These are phyloP conservation scores for Thymelicus acteon DNA, from an alignment of 2,888 invertebrate species.

Conservation along the genomic window DNA sequence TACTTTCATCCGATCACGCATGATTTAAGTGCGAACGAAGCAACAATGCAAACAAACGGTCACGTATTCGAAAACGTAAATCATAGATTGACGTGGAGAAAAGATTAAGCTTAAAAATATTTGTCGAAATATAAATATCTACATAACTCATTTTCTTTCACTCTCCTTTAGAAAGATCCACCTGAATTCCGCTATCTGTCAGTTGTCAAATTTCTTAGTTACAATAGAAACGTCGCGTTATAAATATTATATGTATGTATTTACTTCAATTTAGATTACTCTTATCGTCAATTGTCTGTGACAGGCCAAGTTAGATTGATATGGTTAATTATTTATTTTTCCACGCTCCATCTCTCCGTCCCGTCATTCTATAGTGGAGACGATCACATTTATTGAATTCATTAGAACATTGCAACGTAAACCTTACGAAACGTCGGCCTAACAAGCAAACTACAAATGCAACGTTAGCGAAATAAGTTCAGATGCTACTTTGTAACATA, in stretches of 20 bases:
- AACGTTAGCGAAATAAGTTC: slow-evolving; percentile 12
- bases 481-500: slow-evolving; percentile 22
- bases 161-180: too few species aligned
- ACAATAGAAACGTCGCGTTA: too few species aligned
- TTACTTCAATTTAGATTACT: too few species aligned
- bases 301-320: not conserved
- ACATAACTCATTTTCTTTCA: too few species aligned
- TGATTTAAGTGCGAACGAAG: slow-evolving; percentile 76
- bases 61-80: slow-evolving; percentile 49
- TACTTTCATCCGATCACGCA: slow-evolving; percentile 78
- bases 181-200: too few species aligned
- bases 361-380: not conserved
- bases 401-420: slow-evolving; percentile 25
- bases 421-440: slow-evolving; percentile 16
- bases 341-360: not conserved
- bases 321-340: not conserved
- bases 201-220: too few species aligned
- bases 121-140: too few species aligned
- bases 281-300: too few species aligned
- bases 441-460: slow-evolving; percentile 13
- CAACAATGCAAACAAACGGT: slow-evolving; percentile 65
- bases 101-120: not conserved
- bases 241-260: too few species aligned
- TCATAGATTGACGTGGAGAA: not conserved
- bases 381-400: slow-evolving; percentile 31